Evolutionary conservation across 2,113 vertebrate species (phyloP), one percentile per base, ranked within the genome.

Genomic region (Sterna hirundo): DNA sequence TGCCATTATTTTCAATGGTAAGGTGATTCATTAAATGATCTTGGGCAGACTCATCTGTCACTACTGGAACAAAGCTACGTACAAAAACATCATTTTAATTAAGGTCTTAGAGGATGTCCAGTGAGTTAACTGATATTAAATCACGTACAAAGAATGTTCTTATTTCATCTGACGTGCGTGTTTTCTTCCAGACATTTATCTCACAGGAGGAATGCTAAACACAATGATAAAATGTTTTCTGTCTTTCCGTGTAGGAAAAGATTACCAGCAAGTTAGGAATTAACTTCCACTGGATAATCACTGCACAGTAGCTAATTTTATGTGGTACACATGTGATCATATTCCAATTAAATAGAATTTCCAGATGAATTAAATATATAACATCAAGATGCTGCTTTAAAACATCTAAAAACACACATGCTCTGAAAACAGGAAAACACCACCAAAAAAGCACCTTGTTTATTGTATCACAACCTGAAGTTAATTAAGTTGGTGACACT

Each of bases 61-160:
- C 79, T 86, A 83, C 54, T 89, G 62, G 38, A 94, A 88, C 60
- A 91, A 85, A 78, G 57, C 70, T 72, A 91, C 49, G 55, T n/a
- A 46, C n/a, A 51, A 71, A 82, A 64, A 3, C 49, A 26, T 89
- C 51, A 47, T 69, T 78, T 91, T 95, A 95, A 91, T 89, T 82
- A 91, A 86, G 76, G 68, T 86, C 86, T 78, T 46, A 93, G 40
- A 62, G 51, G 42, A 85, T 69, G 36, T 57, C 61, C 93, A 80
- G 68, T 66, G 58, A 93, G 77, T 77, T 96, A 90, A 93, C 40
- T 83, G 62, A 20, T 42, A 79, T 69, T 92, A 96, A 93, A 95
- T 89, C 57, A 92, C 5, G 3, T 44, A 32, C 21, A 68, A 84
- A 86, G 62, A 88, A 83, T 64, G 60, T 29, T 89, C 88, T 84